These are phyloP conservation scores for Micromesistius poutassou DNA, from an alignment of 2,797 vertebrate species.

Conservation along the genomic window DNA sequence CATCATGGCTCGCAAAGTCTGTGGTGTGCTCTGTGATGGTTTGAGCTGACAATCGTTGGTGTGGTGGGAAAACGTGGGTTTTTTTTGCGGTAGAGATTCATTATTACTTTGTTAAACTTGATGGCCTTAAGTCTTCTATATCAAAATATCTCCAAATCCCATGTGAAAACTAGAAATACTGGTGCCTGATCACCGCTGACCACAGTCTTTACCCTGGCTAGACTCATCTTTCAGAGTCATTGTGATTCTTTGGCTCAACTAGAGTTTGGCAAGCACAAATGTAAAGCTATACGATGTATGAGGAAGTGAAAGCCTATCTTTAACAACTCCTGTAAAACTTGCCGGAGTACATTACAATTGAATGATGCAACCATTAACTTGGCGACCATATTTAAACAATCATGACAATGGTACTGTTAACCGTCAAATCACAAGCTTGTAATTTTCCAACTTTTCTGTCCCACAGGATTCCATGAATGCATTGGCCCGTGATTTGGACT, in stretches of 20 bases:
- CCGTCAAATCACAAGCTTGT: not conserved
- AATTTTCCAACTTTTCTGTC: conserved; percentile 31
- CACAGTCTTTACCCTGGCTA: not conserved
- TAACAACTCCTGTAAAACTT: too few species aligned
- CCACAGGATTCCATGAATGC: conserved; percentile 93
- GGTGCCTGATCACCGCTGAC: not conserved
- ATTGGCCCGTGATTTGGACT: conserved; percentile 92
- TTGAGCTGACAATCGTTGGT: conserved; percentile 13
- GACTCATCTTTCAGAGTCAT: not conserved
- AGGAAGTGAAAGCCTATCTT: not conserved
- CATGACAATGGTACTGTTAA: not conserved
- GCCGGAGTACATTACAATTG: too few species aligned
- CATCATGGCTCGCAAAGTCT: conserved; percentile 43
- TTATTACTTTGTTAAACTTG: too few species aligned
- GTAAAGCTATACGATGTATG: not conserved
- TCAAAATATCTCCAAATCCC: not conserved
- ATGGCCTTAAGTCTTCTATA: too few species aligned
- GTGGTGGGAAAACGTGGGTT: too few species aligned
- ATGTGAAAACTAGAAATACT: not conserved
- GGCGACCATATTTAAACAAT: not conserved
- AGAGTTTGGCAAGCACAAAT: not conserved
- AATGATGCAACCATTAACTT: not conserved
- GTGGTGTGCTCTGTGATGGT: too few species aligned
- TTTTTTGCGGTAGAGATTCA: conserved; percentile 11
- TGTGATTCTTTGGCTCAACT: not conserved